Evolutionary conservation across 2,113 vertebrate genomes (phyloP).

Genomic region (Phylloscopus trochilus): DNA sequence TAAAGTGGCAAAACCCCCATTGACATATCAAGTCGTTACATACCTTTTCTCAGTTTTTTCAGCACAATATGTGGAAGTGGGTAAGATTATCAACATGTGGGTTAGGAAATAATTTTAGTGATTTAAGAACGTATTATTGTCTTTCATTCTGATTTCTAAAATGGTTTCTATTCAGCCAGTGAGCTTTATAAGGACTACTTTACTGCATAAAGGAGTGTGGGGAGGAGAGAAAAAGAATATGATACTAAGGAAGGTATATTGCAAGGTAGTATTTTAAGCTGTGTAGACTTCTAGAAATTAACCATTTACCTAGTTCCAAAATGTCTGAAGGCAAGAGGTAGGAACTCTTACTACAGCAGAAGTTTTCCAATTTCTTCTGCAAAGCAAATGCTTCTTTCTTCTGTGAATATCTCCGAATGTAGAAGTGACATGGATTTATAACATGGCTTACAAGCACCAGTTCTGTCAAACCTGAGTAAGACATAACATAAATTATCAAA

Average conservation of each 20-base stretch:
- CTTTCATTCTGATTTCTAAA: neutral
- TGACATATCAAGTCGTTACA: neutral
- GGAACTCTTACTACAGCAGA: constrained; percentile 63
- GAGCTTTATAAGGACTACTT: neutral
- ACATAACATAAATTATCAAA: neutral
- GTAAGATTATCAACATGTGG: neutral
- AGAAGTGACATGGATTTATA: constrained; percentile 88
- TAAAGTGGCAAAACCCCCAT: accelerated
- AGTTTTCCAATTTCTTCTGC: constrained; percentile 71
- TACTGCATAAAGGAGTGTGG: accelerated
- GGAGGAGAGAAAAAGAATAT: accelerated
- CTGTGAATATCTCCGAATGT: constrained; percentile 79
- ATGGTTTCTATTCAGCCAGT: neutral
- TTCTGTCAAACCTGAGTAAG: constrained; percentile 60
- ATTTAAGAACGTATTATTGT: neutral
- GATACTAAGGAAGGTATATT: neutral
- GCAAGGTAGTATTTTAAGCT: neutral
- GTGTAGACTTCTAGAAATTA: neutral
- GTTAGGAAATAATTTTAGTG: neutral
- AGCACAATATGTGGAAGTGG: neutral
- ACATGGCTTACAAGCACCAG: constrained; percentile 84
- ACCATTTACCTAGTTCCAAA: constrained; percentile 80
- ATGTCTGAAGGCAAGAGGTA: constrained; percentile 68
- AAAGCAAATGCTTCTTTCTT: constrained; percentile 67
- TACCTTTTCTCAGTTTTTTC: neutral